Evolutionary conservation across 37 sponge, comb jelly and placozoan genomes (phyloP), one percentile per base, ranked within the genome.

Genomic region (Spongilla lacustris): DNA sequence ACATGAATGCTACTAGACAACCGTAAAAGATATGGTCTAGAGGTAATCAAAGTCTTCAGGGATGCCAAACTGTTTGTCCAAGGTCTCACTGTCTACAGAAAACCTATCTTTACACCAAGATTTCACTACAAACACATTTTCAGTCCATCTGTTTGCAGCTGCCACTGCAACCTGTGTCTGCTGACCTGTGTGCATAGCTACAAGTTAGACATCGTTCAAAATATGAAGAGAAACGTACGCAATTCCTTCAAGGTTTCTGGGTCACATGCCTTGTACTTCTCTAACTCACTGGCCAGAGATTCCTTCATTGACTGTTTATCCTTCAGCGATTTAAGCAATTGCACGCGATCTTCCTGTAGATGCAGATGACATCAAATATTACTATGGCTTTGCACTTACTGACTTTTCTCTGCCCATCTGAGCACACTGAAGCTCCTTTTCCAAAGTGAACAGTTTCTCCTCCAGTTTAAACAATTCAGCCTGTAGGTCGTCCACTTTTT

Each of bases 101-200:
- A 98, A 98, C 67, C 87, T 95, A 49, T 89, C 85, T 89, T 92
- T 93, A 69, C 99, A 98, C 99, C 99, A 98, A 17, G 90, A 86
- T 85, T 97, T 93, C 19, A 95, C 75, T 36, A 93, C 85, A 85
- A 97, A 98, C 32, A 98, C 88, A 83, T 98, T 98, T 36, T 98
- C 99, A 77, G 99, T 98, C 99, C 99, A 98, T 87, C 99, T 87
- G 78, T 98, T 98, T 32, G 95, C 86, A 37, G 96, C 93, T 13
- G 87, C 93, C 30, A 85, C 76, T 13, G 92, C 95, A 75, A 89
- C 73, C 29, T 22, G 76, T 2, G 90, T 89, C 69, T 90, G 78
- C 58, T 92, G 28, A 29, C 81, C 91, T 90, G 50, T 66, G 67
- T 58, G 49, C 31, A 22, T 68, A 74, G 32, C 77, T 67, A 22